These are phyloP conservation scores for Xyrichtys novacula DNA, from an alignment of 2,797 vertebrate species.

Conservation along the genomic window DNA sequence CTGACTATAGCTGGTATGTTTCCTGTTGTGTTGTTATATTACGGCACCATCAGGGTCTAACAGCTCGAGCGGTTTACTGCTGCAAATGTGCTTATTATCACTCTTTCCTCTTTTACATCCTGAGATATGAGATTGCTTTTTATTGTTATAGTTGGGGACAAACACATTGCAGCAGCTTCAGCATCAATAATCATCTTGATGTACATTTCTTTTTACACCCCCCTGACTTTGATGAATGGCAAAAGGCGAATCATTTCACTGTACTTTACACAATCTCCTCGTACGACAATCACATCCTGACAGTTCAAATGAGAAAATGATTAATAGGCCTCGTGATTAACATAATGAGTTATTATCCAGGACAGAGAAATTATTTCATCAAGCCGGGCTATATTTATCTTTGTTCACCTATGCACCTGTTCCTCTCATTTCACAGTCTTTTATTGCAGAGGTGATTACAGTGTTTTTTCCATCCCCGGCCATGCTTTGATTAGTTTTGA, in stretches of 20 bases:
- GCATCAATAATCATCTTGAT: slow-evolving; percentile 22
- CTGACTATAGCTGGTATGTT: slow-evolving; percentile 57
- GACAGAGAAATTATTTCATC: slow-evolving; percentile 83
- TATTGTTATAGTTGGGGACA: slow-evolving; percentile 21
- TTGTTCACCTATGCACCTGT: slow-evolving; percentile 81
- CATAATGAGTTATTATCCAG: slow-evolving; percentile 82
- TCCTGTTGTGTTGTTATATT: slow-evolving; percentile 68
- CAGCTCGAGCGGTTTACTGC: slow-evolving; percentile 45
- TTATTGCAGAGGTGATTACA: slow-evolving; percentile 73
- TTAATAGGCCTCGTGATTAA: slow-evolving; percentile 81
- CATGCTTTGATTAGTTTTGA: slow-evolving; percentile 71
- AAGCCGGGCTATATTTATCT: slow-evolving; percentile 82
- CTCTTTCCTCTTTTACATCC: slow-evolving; percentile 35
- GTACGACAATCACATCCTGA: slow-evolving; percentile 75
- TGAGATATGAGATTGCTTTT: slow-evolving; percentile 40
- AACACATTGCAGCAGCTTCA: slow-evolving; percentile 23
- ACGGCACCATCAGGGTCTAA: slow-evolving; percentile 59
- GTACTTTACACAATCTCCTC: slow-evolving; percentile 65
- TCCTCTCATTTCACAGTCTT: slow-evolving; percentile 70
- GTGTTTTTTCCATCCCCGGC: slow-evolving; percentile 58
- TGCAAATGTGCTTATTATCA: slow-evolving; percentile 43
- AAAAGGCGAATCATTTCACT: slow-evolving; percentile 67
- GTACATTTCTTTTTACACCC: slow-evolving; percentile 15
- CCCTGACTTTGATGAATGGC: slow-evolving; percentile 72
- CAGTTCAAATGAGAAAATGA: slow-evolving; percentile 84